Evolutionary conservation across 2,797 vertebrate genomes (phyloP).

Genomic region (Meriones psammophilus): DNA sequence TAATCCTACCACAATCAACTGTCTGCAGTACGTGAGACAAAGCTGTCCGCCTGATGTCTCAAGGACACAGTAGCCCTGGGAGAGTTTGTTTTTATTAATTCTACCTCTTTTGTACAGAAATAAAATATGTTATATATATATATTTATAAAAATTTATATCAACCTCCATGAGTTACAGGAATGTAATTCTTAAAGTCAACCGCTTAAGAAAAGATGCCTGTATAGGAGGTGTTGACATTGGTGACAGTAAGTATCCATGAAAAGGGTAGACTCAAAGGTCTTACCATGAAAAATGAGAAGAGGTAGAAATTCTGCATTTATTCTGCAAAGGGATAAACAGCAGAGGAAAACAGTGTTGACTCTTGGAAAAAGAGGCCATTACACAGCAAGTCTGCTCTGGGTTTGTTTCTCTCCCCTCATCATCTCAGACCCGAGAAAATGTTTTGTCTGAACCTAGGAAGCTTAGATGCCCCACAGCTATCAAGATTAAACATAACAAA

Average conservation of each 20-base stretch:
- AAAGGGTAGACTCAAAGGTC: not conserved
- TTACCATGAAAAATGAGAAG: not conserved
- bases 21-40: not conserved
- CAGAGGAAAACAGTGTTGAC: not conserved
- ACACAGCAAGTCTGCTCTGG: not conserved
- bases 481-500: not conserved
- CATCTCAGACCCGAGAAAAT: not conserved
- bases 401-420: not conserved
- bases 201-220: not conserved
- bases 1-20: not conserved
- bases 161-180: not conserved
- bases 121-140: not conserved
- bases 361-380: not conserved
- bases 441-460: not conserved
- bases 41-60: not conserved
- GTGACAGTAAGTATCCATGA: not conserved
- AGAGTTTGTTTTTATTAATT: not conserved
- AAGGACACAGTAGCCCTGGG: not conserved
- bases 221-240: not conserved
- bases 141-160: not conserved
- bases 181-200: not conserved
- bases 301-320: not conserved
- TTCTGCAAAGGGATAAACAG: not conserved
- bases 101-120: not conserved
- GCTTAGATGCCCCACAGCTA: not conserved